These are phyloP conservation scores for Elanus axillaris DNA, from an alignment of 2,113 vertebrate species.

Conservation along the genomic window DNA sequence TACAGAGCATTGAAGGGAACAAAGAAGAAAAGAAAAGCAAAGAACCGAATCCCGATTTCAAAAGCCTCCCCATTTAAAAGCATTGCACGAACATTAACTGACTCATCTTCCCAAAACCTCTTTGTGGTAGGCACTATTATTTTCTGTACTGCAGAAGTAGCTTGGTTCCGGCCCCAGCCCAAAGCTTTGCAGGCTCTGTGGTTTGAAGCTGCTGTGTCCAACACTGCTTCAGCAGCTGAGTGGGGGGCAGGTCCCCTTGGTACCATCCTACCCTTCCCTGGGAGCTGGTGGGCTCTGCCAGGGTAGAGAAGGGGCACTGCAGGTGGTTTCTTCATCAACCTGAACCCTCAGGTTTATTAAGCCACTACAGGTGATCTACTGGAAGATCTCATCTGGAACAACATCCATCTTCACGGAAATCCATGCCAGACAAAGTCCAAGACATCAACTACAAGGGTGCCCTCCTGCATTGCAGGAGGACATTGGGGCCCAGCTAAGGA, in stretches of 20 bases:
- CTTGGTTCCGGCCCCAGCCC: neutral
- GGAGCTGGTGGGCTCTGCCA: neutral
- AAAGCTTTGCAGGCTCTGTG: fast-evolving
- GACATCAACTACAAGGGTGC: fast-evolving
- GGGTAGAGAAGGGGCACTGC: neutral
- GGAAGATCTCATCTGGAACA: neutral
- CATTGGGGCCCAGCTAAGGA: fast-evolving
- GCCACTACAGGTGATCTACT: neutral
- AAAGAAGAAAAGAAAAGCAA: neutral
- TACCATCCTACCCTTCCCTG: neutral
- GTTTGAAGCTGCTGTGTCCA: neutral
- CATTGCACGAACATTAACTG: fast-evolving
- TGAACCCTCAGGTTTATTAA: neutral
- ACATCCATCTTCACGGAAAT: fast-evolving
- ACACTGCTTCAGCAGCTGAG: fast-evolving
- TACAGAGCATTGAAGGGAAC: neutral
- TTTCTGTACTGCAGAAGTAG: neutral
- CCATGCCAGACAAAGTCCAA: neutral
- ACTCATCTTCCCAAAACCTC: neutral
- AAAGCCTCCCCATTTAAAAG: neutral
- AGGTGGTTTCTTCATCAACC: neutral
- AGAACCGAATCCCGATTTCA: neutral
- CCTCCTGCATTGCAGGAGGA: neutral
- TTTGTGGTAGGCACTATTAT: neutral
- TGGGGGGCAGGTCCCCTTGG: fast-evolving